Evolutionary conservation across 1,140 invertebrate species (phyloP), one percentile per base, ranked within the genome.

Genomic region (Drosophila persimilis): DNA sequence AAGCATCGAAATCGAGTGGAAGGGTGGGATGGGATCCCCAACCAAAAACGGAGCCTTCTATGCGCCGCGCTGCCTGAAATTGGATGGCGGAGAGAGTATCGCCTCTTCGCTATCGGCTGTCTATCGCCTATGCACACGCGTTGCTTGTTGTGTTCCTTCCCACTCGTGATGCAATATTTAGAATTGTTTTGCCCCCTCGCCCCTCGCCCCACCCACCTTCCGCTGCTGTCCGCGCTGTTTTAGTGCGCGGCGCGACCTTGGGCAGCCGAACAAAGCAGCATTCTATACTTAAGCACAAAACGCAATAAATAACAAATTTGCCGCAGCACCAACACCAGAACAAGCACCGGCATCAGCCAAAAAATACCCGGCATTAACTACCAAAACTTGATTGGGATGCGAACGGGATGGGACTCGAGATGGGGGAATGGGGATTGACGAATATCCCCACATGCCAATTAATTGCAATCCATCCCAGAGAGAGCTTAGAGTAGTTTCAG

Each of bases 161-260:
- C 43, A 59, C 60, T 72, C 54, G 66, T 85, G 80, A 85, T 84
- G 80, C 80, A 84, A 85, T 80, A 84, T 84, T 79, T 71, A 56
- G 80, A 85, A 85, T 84, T 59, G 44, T 65, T 73, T 76, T 72
- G 45, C 56, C 11, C 35, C 9, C 35, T 11, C 31, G 9, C 2
- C 11, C 35, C 1, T 8, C 26, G 1, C 29, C 29, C 29, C 29
- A 0, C 3, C 8, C 31, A 1, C 8, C 31, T 3, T 9, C 45
- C 41, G 56, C 50, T 45, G n/a, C 3, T 5, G 24, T 26, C 24
- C 24, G 24, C 24, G 24, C 22, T 50, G 64, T 59, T 65, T 80
- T 84, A 78, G 67, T 72, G 76, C 46, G 46, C 76, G 57, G 48
- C 66, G 26, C 45, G 66, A 57, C 80, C 83, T 85, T 75, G 80